These are phyloP conservation scores for Scaptomyza hsui DNA, from an alignment of 1,140 invertebrate species.

Conservation along the genomic window DNA sequence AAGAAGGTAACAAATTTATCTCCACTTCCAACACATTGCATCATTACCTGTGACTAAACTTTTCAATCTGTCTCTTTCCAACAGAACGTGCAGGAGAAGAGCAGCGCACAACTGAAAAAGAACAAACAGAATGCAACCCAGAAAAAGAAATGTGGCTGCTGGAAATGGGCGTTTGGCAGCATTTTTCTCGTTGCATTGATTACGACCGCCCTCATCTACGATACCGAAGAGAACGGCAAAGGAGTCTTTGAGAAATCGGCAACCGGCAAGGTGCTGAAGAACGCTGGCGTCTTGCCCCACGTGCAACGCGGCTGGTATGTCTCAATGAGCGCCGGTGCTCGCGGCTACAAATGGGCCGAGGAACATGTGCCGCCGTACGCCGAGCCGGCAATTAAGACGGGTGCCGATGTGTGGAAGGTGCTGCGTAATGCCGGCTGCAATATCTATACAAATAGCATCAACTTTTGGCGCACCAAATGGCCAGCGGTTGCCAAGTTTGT, in stretches of 20 bases:
- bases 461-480: conserved; percentile 85
- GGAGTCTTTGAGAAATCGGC: conserved; percentile 80
- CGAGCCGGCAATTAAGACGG: conserved; percentile 87
- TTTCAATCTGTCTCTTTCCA: background rate
- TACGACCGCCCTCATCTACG: conserved; percentile 82
- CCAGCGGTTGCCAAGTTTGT: conserved; percentile 87
- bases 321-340: conserved; percentile 85
- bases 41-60: conserved; percentile 11
- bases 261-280: conserved; percentile 86
- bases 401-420: conserved; percentile 85
- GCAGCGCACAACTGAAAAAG: conserved; percentile 77
- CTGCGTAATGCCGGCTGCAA: conserved; percentile 85
- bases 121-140: conserved; percentile 68
- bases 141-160: conserved; percentile 84
- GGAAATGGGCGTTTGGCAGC: conserved; percentile 86
- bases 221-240: conserved; percentile 79
- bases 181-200: conserved; percentile 85
- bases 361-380: conserved; percentile 88
- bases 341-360: conserved; percentile 87
- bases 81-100: conserved; percentile 75
- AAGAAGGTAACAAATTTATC: conserved; percentile 70
- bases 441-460: conserved; percentile 85
- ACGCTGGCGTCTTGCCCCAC: conserved; percentile 86
- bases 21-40: background rate
- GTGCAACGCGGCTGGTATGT: conserved; percentile 86